Conservation (phyloP, 2,113 vertebrate species). For the Hippocampus zosterae region DNA sequence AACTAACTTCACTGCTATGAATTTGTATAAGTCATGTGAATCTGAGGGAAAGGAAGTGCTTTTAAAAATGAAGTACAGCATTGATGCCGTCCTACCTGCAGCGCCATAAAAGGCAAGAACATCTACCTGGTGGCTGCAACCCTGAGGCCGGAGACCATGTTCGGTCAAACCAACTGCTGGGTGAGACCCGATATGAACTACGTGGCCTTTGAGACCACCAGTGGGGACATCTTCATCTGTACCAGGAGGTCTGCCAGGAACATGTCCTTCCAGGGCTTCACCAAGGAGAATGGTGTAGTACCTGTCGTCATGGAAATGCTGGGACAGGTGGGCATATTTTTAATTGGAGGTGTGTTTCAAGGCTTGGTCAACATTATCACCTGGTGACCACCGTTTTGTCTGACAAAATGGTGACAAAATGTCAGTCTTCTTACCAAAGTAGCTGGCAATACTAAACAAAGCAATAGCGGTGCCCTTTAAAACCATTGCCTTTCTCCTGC, state of each 20-base stretch:
- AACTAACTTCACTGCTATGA: not conserved
- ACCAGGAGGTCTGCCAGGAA: constrained; percentile 88
- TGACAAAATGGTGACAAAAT: not conserved
- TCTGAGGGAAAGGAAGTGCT: not conserved
- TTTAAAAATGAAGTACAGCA: not conserved
- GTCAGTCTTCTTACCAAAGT: not conserved
- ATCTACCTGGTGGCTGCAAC: constrained; percentile 94
- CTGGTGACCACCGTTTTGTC: not conserved
- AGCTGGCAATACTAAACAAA: not conserved
- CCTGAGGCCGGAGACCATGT: constrained; percentile 95
- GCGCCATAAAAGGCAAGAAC: constrained; percentile 84
- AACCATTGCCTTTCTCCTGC: not conserved
- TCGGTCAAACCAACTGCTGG: constrained; percentile 99
- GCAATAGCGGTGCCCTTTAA: not conserved
- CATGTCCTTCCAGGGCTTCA: constrained; percentile 96
- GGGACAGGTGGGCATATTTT: constrained; percentile 78
- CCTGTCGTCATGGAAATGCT: constrained; percentile 88
- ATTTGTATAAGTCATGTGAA: not conserved
- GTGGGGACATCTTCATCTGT: constrained; percentile 85
- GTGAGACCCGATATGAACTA: constrained; percentile 92
- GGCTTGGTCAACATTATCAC: no score
- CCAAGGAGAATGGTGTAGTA: constrained; percentile 82
- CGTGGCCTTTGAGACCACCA: constrained; percentile 82
- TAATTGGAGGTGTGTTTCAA: no score
- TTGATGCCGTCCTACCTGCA: constrained; percentile 39